Base-by-base conservation (phyloP, 2,888 invertebrate species). In the Drosophila mercatorum region DNA sequence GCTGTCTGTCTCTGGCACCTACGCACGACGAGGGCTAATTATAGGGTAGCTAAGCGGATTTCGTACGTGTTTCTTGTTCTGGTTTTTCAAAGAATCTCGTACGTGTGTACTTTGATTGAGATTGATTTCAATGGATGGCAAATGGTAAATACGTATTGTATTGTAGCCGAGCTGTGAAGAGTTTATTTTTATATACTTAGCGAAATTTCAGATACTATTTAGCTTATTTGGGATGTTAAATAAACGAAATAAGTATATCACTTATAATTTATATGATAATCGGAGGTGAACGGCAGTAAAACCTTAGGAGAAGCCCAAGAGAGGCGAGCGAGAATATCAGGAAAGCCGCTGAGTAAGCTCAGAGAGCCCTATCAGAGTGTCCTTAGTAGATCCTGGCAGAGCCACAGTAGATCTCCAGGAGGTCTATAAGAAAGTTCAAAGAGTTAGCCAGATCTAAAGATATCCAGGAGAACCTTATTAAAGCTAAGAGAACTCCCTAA, bases 1-100 rank as follows among this genome's bases (percentile, higher is more conserved):
- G 31, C 34, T 36, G 56, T 28, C 22, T 17, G 17, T 11, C n/a
- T 11, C 10, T 8, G 40, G 53, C 64, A 47, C 63, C 58, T 65
- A 72, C 75, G 57, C 57, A 58, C 38, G 55, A 22, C 56, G 26
- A 47, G 53, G 36, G 70, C 75, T 84, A 84, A 87, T 89, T 87
- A 83, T 81, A 71, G 65, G 70, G 77, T 79, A 80, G 80, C 84
- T 87, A 89, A 89, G 87, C 84, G 89, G 84, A 84, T 84, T 89
- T 75, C 6, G 14, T 57, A 22, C 34, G 63, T 28, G 40, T 22
- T 51, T 68, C 63, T 31, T 57, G 44, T 22, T 22, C 47, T 64
- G 57, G 49, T 64, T 58, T 44, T 36, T 26, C 41, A 53, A 57
- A n/a, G 61, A 63, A 68, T 64, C 46, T 31, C 47, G 66, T 55